Evolutionary conservation across 2,113 vertebrate genomes (phyloP).

Genomic region (Malurus elegans): DNA sequence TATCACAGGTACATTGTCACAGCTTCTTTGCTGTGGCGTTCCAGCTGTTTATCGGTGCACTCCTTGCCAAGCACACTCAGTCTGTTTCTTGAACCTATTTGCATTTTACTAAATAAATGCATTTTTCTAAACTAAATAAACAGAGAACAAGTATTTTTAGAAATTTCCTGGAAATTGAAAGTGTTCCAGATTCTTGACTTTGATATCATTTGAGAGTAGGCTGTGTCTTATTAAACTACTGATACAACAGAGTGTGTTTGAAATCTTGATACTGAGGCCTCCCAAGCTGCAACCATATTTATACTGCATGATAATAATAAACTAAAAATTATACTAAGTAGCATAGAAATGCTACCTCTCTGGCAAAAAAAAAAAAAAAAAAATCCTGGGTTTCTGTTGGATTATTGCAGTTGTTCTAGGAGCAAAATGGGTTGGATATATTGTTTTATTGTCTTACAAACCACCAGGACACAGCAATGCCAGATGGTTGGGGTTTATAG

Average conservation of each 20-base stretch:
- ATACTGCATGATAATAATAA: background rate
- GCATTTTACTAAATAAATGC: background rate
- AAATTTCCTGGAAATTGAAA: background rate
- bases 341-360: background rate
- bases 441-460: conserved; percentile 8
- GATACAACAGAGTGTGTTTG: background rate
- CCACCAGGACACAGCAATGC: background rate
- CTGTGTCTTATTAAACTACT: background rate
- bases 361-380: background rate
- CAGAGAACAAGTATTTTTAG: background rate
- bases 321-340: background rate
- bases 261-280: background rate
- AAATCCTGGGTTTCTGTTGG: background rate
- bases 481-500: conserved; percentile 32
- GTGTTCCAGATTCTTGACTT: background rate
- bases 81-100: background rate
- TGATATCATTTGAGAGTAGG: background rate
- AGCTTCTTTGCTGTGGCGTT: background rate
- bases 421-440: background rate
- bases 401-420: background rate
- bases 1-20: background rate
- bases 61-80: background rate
- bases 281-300: background rate
- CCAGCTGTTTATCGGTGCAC: background rate
- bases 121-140: background rate